Conservation (phyloP, 2,888 invertebrate genomes). For the Lithophane ornitopus region DNA sequence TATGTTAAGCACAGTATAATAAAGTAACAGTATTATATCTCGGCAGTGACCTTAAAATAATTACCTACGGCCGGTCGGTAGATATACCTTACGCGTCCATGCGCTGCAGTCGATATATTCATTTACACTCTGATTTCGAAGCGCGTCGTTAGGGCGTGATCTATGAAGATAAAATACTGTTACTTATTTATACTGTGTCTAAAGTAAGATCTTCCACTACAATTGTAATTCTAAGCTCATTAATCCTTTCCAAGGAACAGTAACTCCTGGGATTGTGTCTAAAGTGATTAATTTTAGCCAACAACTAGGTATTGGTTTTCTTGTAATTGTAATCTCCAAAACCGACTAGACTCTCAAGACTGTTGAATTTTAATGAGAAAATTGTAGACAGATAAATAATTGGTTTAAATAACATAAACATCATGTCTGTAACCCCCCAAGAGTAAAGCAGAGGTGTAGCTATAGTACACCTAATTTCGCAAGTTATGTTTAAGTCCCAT, state of each 20-base stretch:
- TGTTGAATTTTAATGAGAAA: conserved; percentile 22
- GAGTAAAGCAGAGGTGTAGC: background rate
- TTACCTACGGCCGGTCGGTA: too few relatives aligned
- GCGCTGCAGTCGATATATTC: too few relatives aligned
- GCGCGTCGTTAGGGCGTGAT: too few relatives aligned
- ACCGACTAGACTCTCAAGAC: background rate
- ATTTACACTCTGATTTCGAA: too few relatives aligned
- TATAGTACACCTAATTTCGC: too few relatives aligned
- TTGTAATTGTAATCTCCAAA: background rate
- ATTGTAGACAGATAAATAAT: conserved; percentile 8
- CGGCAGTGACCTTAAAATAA: too few relatives aligned
- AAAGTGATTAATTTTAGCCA: conserved; percentile 32
- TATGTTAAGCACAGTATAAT: too few relatives aligned
- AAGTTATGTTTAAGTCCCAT: background rate
- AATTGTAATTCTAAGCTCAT: conserved; percentile 22
- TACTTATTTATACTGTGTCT: too few relatives aligned
- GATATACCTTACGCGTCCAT: too few relatives aligned
- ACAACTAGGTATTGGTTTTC: conserved; percentile 5
- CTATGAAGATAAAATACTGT: too few relatives aligned
- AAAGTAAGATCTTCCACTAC: conserved; percentile 10
- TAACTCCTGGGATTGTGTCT: conserved; percentile 12
- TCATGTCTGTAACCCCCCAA: background rate
- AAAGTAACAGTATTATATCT: too few relatives aligned
- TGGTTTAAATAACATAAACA: background rate
- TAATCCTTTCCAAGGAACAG: conserved; percentile 21